Evolutionary conservation across 2,113 vertebrate genomes (phyloP).

Genomic region (Machaerirhynchus nigripectus): DNA sequence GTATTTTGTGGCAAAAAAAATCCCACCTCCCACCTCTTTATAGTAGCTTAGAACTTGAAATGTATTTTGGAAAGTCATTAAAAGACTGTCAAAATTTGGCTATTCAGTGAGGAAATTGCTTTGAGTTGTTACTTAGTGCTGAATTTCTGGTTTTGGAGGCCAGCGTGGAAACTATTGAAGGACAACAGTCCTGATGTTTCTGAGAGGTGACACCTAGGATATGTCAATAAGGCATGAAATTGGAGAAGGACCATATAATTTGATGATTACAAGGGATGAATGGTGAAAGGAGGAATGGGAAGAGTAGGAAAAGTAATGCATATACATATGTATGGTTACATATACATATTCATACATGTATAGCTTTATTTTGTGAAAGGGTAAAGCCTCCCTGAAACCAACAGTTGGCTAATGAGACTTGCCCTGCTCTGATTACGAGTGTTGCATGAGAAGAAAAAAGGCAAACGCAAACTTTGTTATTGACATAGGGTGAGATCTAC

Average conservation of each 20-base stretch:
- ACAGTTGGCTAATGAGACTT: background rate
- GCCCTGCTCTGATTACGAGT: background rate
- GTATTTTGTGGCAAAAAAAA: background rate
- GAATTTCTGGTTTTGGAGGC: background rate
- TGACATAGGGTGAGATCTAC: background rate
- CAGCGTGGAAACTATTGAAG: background rate
- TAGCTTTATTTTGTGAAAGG: background rate
- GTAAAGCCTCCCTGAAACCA: background rate
- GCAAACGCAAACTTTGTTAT: background rate
- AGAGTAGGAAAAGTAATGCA: background rate
- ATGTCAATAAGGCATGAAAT: background rate
- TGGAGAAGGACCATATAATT: background rate
- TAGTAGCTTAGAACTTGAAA: background rate
- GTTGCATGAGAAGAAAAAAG: background rate
- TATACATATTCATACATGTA: background rate
- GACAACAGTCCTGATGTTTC: background rate
- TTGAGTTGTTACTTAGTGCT: background rate
- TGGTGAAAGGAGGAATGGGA: background rate
- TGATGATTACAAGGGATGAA: background rate
- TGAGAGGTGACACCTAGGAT: background rate
- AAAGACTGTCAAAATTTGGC: background rate
- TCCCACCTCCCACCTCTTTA: background rate
- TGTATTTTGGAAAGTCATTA: background rate
- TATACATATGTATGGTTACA: background rate
- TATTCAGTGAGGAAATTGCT: background rate